Evolutionary conservation across 92 coral and sea anemone genomes (phyloP), one percentile per base, ranked within the genome.

Genomic region (Siderastrea radians): DNA sequence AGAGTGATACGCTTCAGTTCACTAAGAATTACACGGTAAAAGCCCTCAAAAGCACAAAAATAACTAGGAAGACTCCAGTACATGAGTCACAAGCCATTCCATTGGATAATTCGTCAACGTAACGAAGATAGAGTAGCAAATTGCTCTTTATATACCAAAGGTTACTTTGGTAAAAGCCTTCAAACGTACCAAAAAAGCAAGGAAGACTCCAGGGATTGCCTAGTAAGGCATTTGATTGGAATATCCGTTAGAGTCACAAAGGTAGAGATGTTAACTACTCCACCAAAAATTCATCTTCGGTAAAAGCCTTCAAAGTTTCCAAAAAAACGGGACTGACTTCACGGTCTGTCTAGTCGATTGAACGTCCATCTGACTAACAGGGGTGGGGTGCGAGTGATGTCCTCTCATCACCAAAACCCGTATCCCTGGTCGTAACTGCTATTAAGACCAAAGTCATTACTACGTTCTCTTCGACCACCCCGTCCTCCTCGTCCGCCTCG

Each of bases 401-500:
- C 79, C 7, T 6, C 85, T 47, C 69, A 4, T 82, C 44, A 82
- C 78, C 78, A 70, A 58, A 82, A 82, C 47, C 86, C 86, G 26
- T 55, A 82, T 19, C 86, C 86, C 68, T 68, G 76, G 16, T 82
- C 78, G 26, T 19, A 74, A 13, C 86, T 79, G 49, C 46, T 79
- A 14, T 12, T 19, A 44, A 68, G 45, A 68, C 73, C 86, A 58
- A 45, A 62, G 14, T 71, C 68, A 5, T 70, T 17, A 26, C 38
- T 26, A 7, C 78, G 68, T 8, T 17, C 74, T 26, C 84, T 55
- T 44, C 85, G 72, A 1, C 81, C 81, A 26, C 82, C 95, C 8
- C 98, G 59, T 10, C 95, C 83, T 3, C 98, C 90, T 16, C 96
- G 81, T 14, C 92, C 60, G 45, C 88, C 77, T 47, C 97, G 83